These are phyloP conservation scores for Drosophila sucinea DNA, from an alignment of 1,140 invertebrate genomes.

Conservation along the genomic window DNA sequence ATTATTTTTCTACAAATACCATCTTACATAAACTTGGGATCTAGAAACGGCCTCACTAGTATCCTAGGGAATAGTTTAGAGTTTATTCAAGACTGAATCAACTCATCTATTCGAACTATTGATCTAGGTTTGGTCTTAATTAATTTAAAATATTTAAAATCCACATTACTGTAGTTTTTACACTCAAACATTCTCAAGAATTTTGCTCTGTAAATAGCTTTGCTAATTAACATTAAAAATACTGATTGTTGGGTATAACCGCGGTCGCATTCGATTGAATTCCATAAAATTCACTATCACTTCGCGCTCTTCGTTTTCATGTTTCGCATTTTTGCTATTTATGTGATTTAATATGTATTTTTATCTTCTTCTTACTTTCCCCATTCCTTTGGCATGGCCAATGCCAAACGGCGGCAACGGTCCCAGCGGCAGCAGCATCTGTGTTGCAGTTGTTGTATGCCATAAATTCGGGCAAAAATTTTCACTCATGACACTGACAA, in stretches of 20 bases:
- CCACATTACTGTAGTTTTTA: too few relatives aligned
- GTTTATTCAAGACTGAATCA: too few relatives aligned
- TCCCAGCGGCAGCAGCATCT: slow-evolving; percentile 20
- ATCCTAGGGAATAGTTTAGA: too few relatives aligned
- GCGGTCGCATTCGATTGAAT: not conserved
- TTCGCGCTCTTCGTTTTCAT: slow-evolving; percentile 15
- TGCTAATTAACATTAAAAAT: not conserved
- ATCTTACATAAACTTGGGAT: too few relatives aligned
- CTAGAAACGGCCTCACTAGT: too few relatives aligned
- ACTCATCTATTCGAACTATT: too few relatives aligned
- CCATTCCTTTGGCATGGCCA: slow-evolving; percentile 41
- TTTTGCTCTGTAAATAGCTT: too few relatives aligned
- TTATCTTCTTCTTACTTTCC: slow-evolving; percentile 5
- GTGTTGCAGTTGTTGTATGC: slow-evolving; percentile 45
- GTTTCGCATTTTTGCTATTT: slow-evolving; percentile 27
- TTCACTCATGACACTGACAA: slow-evolving; percentile 54
- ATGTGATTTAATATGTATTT: slow-evolving; percentile 34
- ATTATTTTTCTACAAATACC: too few relatives aligned
- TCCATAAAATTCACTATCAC: slow-evolving; percentile 5
- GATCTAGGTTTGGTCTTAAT: too few relatives aligned
- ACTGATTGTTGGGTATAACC: not conserved
- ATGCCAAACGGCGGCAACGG: slow-evolving; percentile 19
- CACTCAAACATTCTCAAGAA: too few relatives aligned
- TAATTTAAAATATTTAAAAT: too few relatives aligned
- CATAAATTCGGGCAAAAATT: slow-evolving; percentile 67